A percentile compares a stretch with the other conserved stretches of the same genome.
phyloP scores from a whole-genome alignment of 2,888 invertebrate species.

The Zygothrica quintamaculata region DNA sequence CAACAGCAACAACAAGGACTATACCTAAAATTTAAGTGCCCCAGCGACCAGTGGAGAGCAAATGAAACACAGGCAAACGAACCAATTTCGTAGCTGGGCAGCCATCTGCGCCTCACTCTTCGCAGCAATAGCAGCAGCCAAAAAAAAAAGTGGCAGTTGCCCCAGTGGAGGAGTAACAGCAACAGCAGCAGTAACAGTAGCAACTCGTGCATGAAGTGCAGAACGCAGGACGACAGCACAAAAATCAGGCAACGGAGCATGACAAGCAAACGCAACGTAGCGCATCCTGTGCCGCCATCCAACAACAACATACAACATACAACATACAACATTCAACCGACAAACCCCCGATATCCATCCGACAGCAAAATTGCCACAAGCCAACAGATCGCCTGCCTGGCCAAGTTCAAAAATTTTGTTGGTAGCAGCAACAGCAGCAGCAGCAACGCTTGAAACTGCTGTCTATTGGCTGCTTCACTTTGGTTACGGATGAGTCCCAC shows the following conservation, averaged over 20 bases:
- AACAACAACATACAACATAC: conserved; percentile 19
- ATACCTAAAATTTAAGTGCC: conserved; percentile 75
- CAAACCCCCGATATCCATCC: conserved; percentile 8
- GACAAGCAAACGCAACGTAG: conserved; percentile 80
- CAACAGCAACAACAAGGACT: conserved; percentile 37
- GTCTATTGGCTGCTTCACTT: conserved; percentile 24
- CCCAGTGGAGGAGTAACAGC: conserved; percentile 13
- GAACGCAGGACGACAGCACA: conserved; percentile 47
- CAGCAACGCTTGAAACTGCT: conserved; percentile 30
- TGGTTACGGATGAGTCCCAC: conserved; percentile 46
- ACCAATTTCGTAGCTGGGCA: conserved; percentile 61
- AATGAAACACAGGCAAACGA: conserved; percentile 51
- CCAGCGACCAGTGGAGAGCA: conserved; percentile 49
- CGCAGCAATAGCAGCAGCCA: too few species aligned
- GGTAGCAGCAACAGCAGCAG: too few species aligned
- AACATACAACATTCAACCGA: conserved; percentile 18
- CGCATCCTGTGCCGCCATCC: conserved; percentile 66
- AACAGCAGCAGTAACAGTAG: conserved; percentile 29
- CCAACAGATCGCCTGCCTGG: conserved; percentile 53
- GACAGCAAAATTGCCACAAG: conserved; percentile 21
- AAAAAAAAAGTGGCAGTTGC: conserved; percentile 37
- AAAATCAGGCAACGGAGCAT: conserved; percentile 78
- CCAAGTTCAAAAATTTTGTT: conserved; percentile 67
- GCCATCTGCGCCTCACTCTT: conserved; percentile 44
- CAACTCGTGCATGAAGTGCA: conserved; percentile 75